A percentile compares a stretch with the other conserved stretches of the same genome.
These are phyloP conservation scores for Cyanoramphus novaezelandiae DNA, from an alignment of 2,113 vertebrate species.

Conservation along the genomic window DNA sequence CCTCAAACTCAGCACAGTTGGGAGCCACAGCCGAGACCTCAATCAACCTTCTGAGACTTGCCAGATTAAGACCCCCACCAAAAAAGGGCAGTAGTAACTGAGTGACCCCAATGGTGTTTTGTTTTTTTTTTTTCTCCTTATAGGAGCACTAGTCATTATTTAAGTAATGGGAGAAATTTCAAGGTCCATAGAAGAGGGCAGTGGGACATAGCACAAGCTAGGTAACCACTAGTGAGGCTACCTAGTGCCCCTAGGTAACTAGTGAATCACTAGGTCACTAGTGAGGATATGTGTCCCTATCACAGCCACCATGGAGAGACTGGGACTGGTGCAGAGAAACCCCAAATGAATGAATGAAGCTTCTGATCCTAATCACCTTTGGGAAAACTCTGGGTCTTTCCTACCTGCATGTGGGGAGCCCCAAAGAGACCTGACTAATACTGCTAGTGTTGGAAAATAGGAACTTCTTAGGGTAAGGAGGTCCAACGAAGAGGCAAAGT, in stretches of 20 bases:
- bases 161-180: background rate
- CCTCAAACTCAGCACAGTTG: background rate
- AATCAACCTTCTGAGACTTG: background rate
- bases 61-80: background rate
- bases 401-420: fast-evolving
- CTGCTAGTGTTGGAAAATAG: background rate
- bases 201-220: background rate
- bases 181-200: background rate
- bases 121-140: too few relatives aligned
- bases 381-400: background rate
- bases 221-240: background rate
- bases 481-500: background rate
- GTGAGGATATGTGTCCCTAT: too few relatives aligned
- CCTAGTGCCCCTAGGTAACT: background rate
- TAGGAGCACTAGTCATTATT: background rate
- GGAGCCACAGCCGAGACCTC: background rate
- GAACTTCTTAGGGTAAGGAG: background rate
- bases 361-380: background rate
- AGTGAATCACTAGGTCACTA: background rate
- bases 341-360: background rate
- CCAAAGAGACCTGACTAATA: fast-evolving
- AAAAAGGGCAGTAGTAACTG: background rate
- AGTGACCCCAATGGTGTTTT: background rate
- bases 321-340: background rate
- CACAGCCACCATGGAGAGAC: fast-evolving